Evolutionary conservation across 2,113 vertebrate species (phyloP).

Genomic region (Pogonocichla stellata): DNA sequence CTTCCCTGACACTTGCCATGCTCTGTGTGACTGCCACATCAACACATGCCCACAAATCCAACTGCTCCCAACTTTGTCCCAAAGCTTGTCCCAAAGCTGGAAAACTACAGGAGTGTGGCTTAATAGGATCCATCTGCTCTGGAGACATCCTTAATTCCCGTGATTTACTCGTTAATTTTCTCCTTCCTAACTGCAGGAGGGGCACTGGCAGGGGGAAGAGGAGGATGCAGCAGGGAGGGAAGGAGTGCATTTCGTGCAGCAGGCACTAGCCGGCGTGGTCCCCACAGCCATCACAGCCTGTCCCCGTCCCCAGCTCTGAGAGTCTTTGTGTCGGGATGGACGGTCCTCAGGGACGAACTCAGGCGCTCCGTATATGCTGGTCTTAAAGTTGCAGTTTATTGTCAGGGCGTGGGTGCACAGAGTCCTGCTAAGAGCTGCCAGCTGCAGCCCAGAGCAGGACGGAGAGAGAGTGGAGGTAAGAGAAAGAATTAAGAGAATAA

Average conservation of each 20-base stretch:
- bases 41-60: neutral
- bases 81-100: neutral
- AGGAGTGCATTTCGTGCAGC: neutral
- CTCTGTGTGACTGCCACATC: neutral
- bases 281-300: neutral
- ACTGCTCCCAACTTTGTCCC: neutral
- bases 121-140: conserved; percentile 12
- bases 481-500: too few species aligned
- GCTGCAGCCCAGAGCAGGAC: too few species aligned
- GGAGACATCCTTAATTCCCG: conserved; percentile 5
- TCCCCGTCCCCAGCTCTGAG: neutral
- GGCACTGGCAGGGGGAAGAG: neutral
- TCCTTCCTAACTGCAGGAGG: neutral
- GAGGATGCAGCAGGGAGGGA: neutral
- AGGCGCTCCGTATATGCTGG: too few species aligned
- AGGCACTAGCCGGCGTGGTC: conserved; percentile 16
- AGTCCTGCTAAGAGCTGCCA: too few species aligned
- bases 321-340: too few species aligned
- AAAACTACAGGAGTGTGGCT: neutral
- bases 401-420: too few species aligned
- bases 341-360: too few species aligned
- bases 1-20: neutral
- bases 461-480: too few species aligned
- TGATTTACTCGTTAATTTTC: conserved; percentile 1
- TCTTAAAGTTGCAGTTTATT: too few species aligned